Conservation (phyloP, 1,140 invertebrate genomes). For the Drosophila grimshawi region DNA sequence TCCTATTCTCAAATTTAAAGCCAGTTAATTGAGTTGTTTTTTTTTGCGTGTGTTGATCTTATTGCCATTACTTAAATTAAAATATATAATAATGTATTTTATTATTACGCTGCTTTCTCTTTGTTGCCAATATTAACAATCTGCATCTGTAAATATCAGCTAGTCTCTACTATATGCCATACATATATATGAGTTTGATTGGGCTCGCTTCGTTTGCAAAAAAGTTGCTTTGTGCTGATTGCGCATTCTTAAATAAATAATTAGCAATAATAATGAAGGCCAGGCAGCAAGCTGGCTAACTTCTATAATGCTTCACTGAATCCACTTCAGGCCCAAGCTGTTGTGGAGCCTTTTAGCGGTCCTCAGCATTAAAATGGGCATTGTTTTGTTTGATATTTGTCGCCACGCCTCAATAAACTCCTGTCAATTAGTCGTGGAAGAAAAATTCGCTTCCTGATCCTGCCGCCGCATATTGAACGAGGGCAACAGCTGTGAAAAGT, state of each 20-base stretch:
- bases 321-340: constrained; percentile 7
- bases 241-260: constrained; percentile 46
- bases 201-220: neutral
- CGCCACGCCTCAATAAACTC: constrained; percentile 17
- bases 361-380: neutral
- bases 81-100: too few relatives aligned
- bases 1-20: neutral
- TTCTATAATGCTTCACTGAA: constrained; percentile 32
- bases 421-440: constrained; percentile 29
- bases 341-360: constrained; percentile 5
- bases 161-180: constrained; percentile 4
- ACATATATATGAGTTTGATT: constrained; percentile 6
- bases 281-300: constrained; percentile 22
- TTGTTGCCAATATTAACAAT: too few relatives aligned
- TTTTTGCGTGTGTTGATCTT: too few relatives aligned
- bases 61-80: too few relatives aligned
- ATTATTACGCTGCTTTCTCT: too few relatives aligned
- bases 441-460: constrained; percentile 10
- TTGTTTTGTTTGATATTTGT: constrained; percentile 26
- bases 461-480: constrained; percentile 31
- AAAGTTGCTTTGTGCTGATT: constrained; percentile 29
- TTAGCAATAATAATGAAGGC: constrained; percentile 38
- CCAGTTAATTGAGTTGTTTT: too few relatives aligned
- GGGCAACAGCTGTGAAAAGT: constrained; percentile 12
- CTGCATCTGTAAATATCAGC: neutral